These are phyloP conservation scores for Sphaerodactylus townsendi DNA, from an alignment of 2,113 vertebrate species.

Conservation along the genomic window DNA sequence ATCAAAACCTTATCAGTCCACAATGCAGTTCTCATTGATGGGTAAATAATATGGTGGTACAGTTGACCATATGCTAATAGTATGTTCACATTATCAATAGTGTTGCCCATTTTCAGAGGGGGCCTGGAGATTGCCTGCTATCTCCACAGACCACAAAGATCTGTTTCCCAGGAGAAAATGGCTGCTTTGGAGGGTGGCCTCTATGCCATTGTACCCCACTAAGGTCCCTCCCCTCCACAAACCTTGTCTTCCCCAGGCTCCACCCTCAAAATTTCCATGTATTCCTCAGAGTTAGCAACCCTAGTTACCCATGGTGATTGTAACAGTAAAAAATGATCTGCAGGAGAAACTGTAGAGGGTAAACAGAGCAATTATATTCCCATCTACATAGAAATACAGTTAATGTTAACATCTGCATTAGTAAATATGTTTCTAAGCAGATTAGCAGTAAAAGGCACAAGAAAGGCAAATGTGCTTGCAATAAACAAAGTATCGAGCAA, in stretches of 20 bases:
- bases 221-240: too few species aligned
- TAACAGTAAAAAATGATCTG: neutral
- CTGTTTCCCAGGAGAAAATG: too few species aligned
- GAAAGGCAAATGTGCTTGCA: neutral
- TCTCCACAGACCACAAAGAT: too few species aligned
- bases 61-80: neutral
- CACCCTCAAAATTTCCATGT: too few species aligned
- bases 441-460: neutral
- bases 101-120: too few species aligned
- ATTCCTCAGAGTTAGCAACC: too few species aligned
- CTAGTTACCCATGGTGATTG: neutral
- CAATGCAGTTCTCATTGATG: neutral
- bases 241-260: too few species aligned
- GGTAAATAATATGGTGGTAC: neutral
- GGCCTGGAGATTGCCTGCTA: too few species aligned
- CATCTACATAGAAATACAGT: neutral
- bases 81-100: neutral
- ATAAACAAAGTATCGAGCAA: neutral
- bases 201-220: too few species aligned
- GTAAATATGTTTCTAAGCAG: neutral
- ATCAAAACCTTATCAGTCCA: neutral
- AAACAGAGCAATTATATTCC: neutral
- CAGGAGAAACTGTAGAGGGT: neutral
- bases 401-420: neutral
- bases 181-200: too few species aligned